Evolutionary conservation across 37 sponge, comb jelly and placozoan species (phyloP).

Genomic region (Theonella swinhoei): DNA sequence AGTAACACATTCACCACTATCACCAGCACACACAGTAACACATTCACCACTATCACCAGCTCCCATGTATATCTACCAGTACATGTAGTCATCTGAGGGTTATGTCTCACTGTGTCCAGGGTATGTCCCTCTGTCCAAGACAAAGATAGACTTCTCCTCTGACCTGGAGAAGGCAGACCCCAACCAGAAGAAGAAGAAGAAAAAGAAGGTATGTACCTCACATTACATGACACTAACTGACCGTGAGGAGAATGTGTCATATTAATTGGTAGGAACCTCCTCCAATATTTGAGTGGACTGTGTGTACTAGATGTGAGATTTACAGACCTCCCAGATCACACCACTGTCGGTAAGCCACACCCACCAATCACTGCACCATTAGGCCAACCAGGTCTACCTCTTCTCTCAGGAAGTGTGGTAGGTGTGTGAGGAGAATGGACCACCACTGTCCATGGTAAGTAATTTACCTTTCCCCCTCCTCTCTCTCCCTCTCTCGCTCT

Average conservation of each 20-base stretch:
- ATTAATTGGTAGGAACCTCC: conserved; percentile 30
- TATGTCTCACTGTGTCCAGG: conserved; percentile 49
- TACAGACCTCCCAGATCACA: conserved; percentile 87
- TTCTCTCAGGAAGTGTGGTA: conserved; percentile 62
- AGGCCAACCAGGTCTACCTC: background rate
- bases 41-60: too few relatives aligned
- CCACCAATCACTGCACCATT: background rate
- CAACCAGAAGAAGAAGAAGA: conserved; percentile 40
- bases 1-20: too few relatives aligned
- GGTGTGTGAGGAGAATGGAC: conserved; percentile 89
- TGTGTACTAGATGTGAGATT: conserved; percentile 84
- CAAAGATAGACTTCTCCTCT: conserved; percentile 83
- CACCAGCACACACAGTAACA: too few relatives aligned
- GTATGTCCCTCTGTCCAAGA: conserved; percentile 71
- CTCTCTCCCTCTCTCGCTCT: background rate
- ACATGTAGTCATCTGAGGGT: background rate
- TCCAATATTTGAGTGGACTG: conserved; percentile 71
- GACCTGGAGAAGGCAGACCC: conserved; percentile 46
- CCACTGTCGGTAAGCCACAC: conserved; percentile 74
- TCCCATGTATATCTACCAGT: background rate
- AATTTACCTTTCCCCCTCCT: background rate
- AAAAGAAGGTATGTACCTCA: background rate
- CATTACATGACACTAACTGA: background rate
- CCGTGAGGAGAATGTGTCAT: background rate
- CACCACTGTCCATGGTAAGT: conserved; percentile 91